Conservation (phyloP, 2,888 invertebrate species). For the Aelia acuminata region DNA sequence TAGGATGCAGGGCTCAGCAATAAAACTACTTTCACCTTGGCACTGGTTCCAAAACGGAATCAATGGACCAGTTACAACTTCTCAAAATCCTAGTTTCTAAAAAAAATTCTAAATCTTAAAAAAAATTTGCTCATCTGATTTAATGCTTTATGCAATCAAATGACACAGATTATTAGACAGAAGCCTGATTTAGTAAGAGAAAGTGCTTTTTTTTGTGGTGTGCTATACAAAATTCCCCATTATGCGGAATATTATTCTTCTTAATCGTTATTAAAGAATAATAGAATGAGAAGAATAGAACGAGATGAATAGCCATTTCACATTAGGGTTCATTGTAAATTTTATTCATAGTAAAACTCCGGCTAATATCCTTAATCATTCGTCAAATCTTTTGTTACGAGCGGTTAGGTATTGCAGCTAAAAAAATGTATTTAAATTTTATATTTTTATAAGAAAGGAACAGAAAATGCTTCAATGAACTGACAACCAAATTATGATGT, state of each 20-base stretch:
- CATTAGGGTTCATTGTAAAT: not conserved
- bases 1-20: not conserved
- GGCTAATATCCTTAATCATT: not conserved
- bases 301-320: slow-evolving; percentile 3
- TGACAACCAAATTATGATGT: no score
- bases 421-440: not conserved
- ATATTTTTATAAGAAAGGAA: no score
- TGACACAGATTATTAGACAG: not conserved
- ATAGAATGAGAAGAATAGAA: no score
- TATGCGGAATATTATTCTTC: not conserved
- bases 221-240: not conserved
- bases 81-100: not conserved
- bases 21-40: slow-evolving; percentile 28
- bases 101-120: not conserved
- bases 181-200: not conserved
- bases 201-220: not conserved
- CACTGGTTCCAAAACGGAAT: slow-evolving; percentile 6
- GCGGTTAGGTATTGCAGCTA: not conserved
- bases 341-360: not conserved
- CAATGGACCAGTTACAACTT: not conserved
- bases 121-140: not conserved
- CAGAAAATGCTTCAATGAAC: no score
- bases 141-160: not conserved
- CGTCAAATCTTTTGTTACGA: not conserved
- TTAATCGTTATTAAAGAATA: not conserved